Percentiles rank a stretch among this genome's conserved stretches.
These are phyloP conservation scores for Caenorhabditis japonica DNA, from an alignment of 2,888 invertebrate species.

Conservation along the genomic window DNA sequence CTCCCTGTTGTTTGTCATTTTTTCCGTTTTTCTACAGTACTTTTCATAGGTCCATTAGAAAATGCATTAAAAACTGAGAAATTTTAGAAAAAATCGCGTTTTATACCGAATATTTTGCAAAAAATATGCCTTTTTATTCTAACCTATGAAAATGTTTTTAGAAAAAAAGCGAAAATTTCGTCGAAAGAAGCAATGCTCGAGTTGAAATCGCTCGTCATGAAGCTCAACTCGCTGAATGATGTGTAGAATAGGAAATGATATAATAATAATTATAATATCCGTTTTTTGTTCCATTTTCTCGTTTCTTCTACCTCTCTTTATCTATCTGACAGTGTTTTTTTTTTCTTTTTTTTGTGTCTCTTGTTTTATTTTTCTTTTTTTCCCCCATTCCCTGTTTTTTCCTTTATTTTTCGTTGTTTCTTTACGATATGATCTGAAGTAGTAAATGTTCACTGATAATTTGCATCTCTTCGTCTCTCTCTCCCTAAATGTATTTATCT, in stretches of 20 bases:
- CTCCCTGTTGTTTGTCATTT: too few species aligned
- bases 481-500: background rate
- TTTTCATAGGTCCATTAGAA: too few species aligned
- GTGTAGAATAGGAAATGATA: background rate
- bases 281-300: background rate
- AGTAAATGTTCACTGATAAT: background rate
- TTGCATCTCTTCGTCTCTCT: background rate
- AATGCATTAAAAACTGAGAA: too few species aligned
- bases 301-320: background rate
- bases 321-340: background rate
- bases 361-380: slow-evolving; percentile 1
- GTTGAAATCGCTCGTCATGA: slow-evolving; percentile 24
- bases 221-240: slow-evolving; percentile 29
- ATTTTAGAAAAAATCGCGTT: too few species aligned
- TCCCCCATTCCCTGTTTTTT: background rate
- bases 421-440: slow-evolving; percentile 6
- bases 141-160: too few species aligned
- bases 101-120: too few species aligned
- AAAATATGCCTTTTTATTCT: too few species aligned
- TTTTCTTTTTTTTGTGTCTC: background rate
- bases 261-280: background rate
- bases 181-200: slow-evolving; percentile 28
- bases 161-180: slow-evolving; percentile 23
- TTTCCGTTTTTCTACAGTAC: too few species aligned
- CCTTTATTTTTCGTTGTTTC: background rate